These are phyloP conservation scores for Eristalis arbustorum DNA, from an alignment of 2,888 invertebrate species.

Conservation along the genomic window DNA sequence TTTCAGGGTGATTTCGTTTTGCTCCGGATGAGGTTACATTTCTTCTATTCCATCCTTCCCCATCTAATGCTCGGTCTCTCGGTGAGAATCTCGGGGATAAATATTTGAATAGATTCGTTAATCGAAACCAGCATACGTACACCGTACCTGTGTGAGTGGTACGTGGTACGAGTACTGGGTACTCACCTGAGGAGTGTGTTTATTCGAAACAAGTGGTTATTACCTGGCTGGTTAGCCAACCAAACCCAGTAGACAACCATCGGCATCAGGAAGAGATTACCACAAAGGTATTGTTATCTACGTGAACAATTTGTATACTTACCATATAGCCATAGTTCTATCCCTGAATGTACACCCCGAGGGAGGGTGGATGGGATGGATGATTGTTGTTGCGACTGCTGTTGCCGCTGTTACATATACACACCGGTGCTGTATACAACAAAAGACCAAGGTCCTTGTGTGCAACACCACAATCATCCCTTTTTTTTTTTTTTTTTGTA, in stretches of 20 bases:
- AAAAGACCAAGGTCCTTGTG: conserved; percentile 68
- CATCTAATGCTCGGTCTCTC: conserved; percentile 54
- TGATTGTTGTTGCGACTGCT: conserved; percentile 19
- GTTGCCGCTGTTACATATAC: conserved; percentile 16
- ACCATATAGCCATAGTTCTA: conserved; percentile 40
- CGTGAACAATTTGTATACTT: conserved; percentile 67
- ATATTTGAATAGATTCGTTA: conserved; percentile 70
- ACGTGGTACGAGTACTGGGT: conserved; percentile 7
- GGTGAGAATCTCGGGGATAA: conserved; percentile 66
- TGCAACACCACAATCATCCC: conserved; percentile 66
- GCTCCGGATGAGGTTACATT: not conserved
- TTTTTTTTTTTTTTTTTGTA: too few species aligned
- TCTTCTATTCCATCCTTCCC: conserved; percentile 9
- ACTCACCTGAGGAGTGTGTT: conserved; percentile 69
- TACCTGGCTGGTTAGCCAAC: conserved; percentile 29
- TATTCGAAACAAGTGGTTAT: conserved; percentile 70
- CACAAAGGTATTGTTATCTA: conserved; percentile 69
- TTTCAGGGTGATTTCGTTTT: conserved; percentile 42
- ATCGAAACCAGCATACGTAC: conserved; percentile 48
- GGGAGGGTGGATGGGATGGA: conserved; percentile 32
- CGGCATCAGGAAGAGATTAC: conserved; percentile 69
- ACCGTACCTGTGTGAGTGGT: conserved; percentile 14
- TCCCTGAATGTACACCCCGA: too few species aligned
- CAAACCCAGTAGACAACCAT: conserved; percentile 41
- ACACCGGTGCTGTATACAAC: conserved; percentile 23